Evolutionary conservation across 2,888 invertebrate species (phyloP).

Genomic region (Apotomis capreana): DNA sequence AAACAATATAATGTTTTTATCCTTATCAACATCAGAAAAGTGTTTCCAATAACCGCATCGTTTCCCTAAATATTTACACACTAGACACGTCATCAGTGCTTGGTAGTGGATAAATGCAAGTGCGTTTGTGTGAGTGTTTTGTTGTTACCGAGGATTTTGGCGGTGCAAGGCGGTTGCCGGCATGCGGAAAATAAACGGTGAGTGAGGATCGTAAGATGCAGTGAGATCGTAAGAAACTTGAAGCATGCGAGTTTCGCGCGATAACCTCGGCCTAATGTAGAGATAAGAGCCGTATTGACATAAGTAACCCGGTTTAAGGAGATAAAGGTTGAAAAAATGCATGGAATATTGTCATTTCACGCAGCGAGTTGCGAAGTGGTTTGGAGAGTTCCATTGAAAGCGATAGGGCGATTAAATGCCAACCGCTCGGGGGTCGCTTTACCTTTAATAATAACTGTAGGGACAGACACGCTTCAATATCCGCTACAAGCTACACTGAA

Average conservation of each 20-base stretch:
- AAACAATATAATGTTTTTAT: constrained; percentile 73
- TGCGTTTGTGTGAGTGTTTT: constrained; percentile 74
- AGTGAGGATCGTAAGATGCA: constrained; percentile 60
- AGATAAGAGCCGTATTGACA: constrained; percentile 56
- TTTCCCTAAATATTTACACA: constrained; percentile 47
- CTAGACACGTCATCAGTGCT: constrained; percentile 55
- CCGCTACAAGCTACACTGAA: constrained; percentile 23
- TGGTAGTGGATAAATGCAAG: constrained; percentile 68
- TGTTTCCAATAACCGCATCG: constrained; percentile 56
- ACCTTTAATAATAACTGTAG: constrained; percentile 36
- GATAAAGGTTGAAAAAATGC: constrained; percentile 52
- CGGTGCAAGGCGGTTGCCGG: constrained; percentile 73
- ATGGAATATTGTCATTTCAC: constrained; percentile 25
- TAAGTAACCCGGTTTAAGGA: constrained; percentile 57
- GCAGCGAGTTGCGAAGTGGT: constrained; percentile 11
- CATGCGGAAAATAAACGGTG: constrained; percentile 82
- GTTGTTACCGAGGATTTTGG: constrained; percentile 79
- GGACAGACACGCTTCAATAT: constrained; percentile 27
- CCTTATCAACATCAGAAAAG: constrained; percentile 68
- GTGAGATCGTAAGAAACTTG: constrained; percentile 45
- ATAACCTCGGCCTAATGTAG: constrained; percentile 49
- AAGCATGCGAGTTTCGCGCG: constrained; percentile 40
- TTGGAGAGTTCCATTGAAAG: constrained; percentile 29
- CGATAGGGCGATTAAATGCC: constrained; percentile 40
- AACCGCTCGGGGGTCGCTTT: constrained; percentile 33